Evolutionary conservation across 2,888 invertebrate genomes (phyloP).

Genomic region (Esperia sulphurella): DNA sequence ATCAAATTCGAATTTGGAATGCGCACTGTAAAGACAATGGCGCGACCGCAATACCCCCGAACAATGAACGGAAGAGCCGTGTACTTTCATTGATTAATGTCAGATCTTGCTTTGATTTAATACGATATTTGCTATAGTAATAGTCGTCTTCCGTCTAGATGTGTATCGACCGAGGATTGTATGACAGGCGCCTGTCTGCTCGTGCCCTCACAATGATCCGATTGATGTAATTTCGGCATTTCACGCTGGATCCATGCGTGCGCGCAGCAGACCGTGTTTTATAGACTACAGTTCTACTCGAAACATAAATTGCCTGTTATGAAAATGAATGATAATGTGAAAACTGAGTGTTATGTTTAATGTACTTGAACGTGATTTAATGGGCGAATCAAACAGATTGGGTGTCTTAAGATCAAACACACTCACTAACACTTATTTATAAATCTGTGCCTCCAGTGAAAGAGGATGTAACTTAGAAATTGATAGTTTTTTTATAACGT

Average conservation of each 20-base stretch:
- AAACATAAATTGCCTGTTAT: conserved; percentile 42
- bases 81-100: conserved; percentile 59
- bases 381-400: no score
- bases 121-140: conserved; percentile 46
- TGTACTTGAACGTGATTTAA: no score
- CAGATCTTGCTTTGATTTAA: conserved; percentile 44
- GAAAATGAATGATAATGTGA: conserved; percentile 27
- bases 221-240: conserved; percentile 36
- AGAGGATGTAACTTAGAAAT: no score
- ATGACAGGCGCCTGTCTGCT: conserved; percentile 32
- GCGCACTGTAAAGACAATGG: conserved; percentile 40
- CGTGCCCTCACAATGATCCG: conserved; percentile 26
- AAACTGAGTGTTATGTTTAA: background rate
- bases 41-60: conserved; percentile 29
- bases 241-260: conserved; percentile 24
- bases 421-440: no score
- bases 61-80: conserved; percentile 64
- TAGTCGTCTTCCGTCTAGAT: conserved; percentile 43
- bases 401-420: no score
- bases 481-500: no score
- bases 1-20: conserved; percentile 30
- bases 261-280: conserved; percentile 34
- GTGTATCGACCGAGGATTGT: conserved; percentile 29
- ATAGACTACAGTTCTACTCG: conserved; percentile 33
- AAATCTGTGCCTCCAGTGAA: no score